Percentiles rank a stretch among this genome's conserved stretches.
Conservation (phyloP, 2,888 invertebrate genomes). For the Drosophila borborema region DNA sequence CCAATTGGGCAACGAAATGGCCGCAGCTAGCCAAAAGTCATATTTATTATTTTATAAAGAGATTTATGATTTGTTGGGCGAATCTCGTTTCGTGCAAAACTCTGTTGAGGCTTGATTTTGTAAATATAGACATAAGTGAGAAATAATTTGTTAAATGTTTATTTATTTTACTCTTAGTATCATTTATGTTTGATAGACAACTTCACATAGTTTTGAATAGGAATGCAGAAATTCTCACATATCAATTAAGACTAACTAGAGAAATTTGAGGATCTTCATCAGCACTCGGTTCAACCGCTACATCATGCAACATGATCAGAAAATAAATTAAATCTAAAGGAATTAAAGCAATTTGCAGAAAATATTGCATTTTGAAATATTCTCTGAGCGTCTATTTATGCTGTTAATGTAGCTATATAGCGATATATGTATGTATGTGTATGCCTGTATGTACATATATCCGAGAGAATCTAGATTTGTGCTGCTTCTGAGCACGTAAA, state of each 20-base stretch:
- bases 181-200: not conserved
- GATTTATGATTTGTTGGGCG: slow-evolving; percentile 35
- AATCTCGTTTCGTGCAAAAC: not conserved
- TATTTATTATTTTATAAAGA: slow-evolving; percentile 30
- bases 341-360: slow-evolving; percentile 9
- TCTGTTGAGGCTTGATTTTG: not conserved
- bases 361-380: not conserved
- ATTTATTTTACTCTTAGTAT: slow-evolving; percentile 24
- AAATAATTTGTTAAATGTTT: not conserved
- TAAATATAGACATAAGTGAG: not conserved
- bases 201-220: not conserved
- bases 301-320: not conserved
- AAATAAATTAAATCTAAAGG: slow-evolving; percentile 4
- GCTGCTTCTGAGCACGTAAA: slow-evolving; percentile 20
- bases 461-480: slow-evolving; percentile 19
- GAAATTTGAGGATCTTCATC: not conserved
- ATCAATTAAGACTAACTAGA: not conserved
- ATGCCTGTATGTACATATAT: not conserved
- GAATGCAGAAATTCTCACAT: not conserved
- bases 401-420: not conserved
- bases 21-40: slow-evolving; percentile 16
- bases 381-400: slow-evolving; percentile 18
- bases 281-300: not conserved
- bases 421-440: not conserved
- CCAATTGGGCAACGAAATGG: slow-evolving; percentile 29